These are phyloP conservation scores for Telmatherina bonti DNA, from an alignment of 2,797 vertebrate genomes.

Conservation along the genomic window DNA sequence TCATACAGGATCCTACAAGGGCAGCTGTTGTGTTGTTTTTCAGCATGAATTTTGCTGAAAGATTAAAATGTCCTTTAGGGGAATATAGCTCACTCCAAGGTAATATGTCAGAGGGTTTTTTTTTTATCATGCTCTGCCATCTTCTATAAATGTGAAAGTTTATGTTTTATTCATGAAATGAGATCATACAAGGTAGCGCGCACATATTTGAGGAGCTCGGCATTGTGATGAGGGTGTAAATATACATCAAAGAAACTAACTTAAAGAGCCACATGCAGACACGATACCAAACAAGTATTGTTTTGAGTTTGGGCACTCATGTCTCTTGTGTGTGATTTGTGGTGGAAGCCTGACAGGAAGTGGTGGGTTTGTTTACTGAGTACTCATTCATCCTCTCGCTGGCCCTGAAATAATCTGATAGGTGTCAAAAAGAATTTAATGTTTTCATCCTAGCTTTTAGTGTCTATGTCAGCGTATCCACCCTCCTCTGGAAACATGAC, in stretches of 20 bases:
- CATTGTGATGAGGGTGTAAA: conserved; percentile 55
- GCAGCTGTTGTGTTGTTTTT: conserved; percentile 36
- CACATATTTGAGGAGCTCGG: conserved; percentile 1
- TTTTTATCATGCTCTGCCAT: conserved; percentile 16
- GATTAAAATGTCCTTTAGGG: conserved; percentile 53
- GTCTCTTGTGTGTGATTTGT: conserved; percentile 40
- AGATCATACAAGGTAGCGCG: conserved; percentile 10
- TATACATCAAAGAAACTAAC: conserved; percentile 35
- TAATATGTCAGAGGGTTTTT: conserved; percentile 33
- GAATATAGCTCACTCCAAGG: conserved; percentile 20
- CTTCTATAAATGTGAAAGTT: conserved; percentile 15
- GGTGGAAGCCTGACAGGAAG: conserved; percentile 46
- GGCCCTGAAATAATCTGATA: conserved; percentile 65
- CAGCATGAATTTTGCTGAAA: conserved; percentile 50
- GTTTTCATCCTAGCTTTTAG: conserved; percentile 61
- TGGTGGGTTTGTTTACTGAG: conserved; percentile 70
- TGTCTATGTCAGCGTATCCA: conserved; percentile 26
- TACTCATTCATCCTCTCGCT: conserved; percentile 42
- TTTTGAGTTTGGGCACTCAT: conserved; percentile 23
- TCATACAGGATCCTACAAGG: conserved; percentile 5
- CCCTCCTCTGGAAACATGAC: conserved; percentile 41
- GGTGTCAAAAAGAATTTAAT: conserved; percentile 74
- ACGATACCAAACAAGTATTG: conserved; percentile 16
- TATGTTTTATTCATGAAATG: conserved; percentile 60
- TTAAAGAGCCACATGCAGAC: conserved; percentile 22